phyloP scores from a whole-genome alignment of 1,140 invertebrate genomes.

The Lucilia sericata region DNA sequence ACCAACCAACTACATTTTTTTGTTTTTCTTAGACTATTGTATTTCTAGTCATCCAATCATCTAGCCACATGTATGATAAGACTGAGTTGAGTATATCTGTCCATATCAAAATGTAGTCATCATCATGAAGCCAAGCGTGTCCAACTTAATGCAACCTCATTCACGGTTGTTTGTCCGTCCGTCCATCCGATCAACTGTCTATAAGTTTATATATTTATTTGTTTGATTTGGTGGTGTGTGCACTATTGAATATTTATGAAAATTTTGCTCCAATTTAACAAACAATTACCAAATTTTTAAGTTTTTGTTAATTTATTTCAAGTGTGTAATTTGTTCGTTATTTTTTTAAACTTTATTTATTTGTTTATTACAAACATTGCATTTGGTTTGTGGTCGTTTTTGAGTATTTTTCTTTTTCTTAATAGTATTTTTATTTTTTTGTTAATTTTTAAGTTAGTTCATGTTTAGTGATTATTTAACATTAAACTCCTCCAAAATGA shows the following conservation, averaged over 20 bases:
- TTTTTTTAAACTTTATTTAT: not conserved
- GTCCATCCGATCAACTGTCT: not conserved
- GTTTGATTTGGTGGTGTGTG: not conserved
- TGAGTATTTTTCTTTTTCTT: not conserved
- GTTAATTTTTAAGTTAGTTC: conserved; percentile 11
- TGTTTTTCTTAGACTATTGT: too few relatives aligned
- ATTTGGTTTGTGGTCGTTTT: not conserved
- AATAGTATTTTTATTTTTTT: too few relatives aligned
- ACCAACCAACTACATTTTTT: too few relatives aligned
- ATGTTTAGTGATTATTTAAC: conserved; percentile 9
- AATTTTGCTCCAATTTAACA: conserved; percentile 12
- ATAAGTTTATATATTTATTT: not conserved
- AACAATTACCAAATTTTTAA: conserved; percentile 19
- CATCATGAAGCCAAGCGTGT: not conserved
- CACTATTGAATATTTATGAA: conserved; percentile 25
- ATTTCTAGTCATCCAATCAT: too few relatives aligned
- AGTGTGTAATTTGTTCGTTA: conserved; percentile 6
- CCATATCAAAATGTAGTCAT: too few relatives aligned
- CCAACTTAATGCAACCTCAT: conserved; percentile 14
- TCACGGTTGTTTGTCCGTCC: conserved; percentile 4
- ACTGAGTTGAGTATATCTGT: too few relatives aligned
- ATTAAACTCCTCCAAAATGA: conserved; percentile 26
- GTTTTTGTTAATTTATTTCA: conserved; percentile 22
- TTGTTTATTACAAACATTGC: not conserved
- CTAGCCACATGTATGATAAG: too few relatives aligned